Evolutionary conservation across 1,140 invertebrate genomes (phyloP).

Genomic region (Drosophila orena): DNA sequence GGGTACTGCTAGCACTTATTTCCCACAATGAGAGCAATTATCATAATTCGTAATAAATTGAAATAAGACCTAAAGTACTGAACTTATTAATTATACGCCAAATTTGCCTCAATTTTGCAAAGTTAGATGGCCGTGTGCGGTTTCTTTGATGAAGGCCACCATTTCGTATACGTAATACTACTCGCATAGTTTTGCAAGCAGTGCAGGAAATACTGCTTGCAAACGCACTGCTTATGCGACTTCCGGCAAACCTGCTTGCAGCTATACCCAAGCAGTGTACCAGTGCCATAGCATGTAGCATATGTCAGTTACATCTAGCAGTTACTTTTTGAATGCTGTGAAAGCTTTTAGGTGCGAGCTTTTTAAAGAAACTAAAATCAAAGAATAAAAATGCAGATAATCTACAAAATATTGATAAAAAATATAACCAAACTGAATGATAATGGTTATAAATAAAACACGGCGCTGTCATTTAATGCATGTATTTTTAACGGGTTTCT

Average conservation of each 20-base stretch:
- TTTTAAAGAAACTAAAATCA: no score
- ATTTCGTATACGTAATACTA: neutral
- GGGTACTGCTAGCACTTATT: neutral
- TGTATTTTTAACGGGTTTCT: conserved; percentile 32
- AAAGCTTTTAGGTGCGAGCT: neutral
- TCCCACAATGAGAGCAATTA: no score
- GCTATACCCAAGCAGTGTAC: no score
- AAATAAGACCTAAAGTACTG: no score
- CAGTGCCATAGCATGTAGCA: neutral
- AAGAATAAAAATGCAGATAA: no score
- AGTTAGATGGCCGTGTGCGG: no score
- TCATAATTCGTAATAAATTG: no score
- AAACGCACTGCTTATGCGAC: neutral
- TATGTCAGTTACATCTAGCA: neutral
- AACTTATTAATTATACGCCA: no score
- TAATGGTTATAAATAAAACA: neutral
- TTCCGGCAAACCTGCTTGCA: neutral
- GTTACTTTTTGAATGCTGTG: neutral
- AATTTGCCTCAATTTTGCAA: no score
- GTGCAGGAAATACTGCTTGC: neutral
- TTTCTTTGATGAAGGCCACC: no score
- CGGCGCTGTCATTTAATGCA: conserved; percentile 10
- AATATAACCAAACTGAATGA: neutral
- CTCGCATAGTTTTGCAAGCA: neutral
- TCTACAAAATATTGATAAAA: neutral